Percentiles rank a stretch among this genome's conserved stretches.
phyloP scores from a whole-genome alignment of 2,797 vertebrate species.

The Bradypus variegatus region DNA sequence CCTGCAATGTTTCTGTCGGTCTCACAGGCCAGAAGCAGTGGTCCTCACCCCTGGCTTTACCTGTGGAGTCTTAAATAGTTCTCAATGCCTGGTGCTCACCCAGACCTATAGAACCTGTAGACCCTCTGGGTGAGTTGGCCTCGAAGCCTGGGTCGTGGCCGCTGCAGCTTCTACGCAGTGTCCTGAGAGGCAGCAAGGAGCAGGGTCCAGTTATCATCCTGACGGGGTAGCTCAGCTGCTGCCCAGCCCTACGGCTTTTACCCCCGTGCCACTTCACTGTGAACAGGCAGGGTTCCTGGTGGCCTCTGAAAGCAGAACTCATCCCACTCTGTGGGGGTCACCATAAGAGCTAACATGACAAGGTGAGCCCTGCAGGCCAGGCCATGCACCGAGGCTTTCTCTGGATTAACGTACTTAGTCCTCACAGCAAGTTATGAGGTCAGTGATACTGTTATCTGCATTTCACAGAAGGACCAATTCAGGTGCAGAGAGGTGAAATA shows the following conservation, averaged over 20 bases:
- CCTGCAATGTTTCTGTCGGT: background rate
- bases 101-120: background rate
- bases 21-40: background rate
- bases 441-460: no score
- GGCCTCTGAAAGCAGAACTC: background rate
- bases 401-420: background rate
- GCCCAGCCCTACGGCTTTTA: background rate
- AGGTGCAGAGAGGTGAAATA: background rate
- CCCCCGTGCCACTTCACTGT: no score
- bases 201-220: background rate
- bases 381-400: background rate
- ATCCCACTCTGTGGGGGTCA: background rate
- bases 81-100: background rate
- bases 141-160: background rate
- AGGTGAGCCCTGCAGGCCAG: background rate
- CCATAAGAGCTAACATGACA: accelerated
- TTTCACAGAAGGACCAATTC: background rate
- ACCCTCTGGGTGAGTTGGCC: background rate
- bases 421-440: background rate
- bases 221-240: background rate
- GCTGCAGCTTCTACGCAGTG: background rate
- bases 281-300: background rate
- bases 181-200: background rate
- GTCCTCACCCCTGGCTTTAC: background rate
- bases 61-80: background rate